Conservation (phyloP, 2,797 vertebrate species). For the Oreortyx pictus region DNA sequence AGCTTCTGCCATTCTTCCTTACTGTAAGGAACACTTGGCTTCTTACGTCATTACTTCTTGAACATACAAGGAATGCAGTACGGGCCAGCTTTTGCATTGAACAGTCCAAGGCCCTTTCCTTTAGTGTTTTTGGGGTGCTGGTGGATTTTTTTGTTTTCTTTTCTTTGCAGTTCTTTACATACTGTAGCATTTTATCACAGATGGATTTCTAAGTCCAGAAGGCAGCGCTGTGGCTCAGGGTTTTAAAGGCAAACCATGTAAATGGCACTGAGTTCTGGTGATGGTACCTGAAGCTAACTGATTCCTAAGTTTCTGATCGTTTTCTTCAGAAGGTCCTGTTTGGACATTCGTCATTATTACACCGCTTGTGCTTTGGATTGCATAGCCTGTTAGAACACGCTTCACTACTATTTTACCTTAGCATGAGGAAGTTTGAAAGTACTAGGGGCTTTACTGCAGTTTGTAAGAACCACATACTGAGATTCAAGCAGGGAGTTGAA, state of each 20-base stretch:
- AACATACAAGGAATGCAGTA: rapidly evolving
- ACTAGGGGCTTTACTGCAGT: not conserved
- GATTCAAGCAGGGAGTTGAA: not conserved
- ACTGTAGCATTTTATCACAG: not conserved
- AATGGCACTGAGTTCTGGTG: not conserved
- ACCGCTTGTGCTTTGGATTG: not conserved
- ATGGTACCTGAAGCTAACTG: not conserved
- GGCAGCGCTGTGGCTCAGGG: not conserved
- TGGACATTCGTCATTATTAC: not conserved
- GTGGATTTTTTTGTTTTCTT: not conserved
- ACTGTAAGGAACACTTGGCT: not conserved
- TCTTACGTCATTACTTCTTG: not conserved
- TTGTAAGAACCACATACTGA: not conserved
- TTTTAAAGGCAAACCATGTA: not conserved
- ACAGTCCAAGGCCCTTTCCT: not conserved
- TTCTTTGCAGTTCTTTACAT: too few species aligned
- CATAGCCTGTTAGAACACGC: not conserved
- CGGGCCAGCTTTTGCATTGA: not conserved
- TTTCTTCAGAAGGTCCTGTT: not conserved
- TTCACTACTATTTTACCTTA: not conserved
- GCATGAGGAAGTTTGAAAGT: not conserved
- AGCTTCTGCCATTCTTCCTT: rapidly evolving
- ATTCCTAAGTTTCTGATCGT: not conserved
- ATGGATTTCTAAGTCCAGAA: not conserved
- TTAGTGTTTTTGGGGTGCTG: not conserved